These are phyloP conservation scores for Megamerina dolium DNA, from an alignment of 2,888 invertebrate genomes.

Conservation along the genomic window DNA sequence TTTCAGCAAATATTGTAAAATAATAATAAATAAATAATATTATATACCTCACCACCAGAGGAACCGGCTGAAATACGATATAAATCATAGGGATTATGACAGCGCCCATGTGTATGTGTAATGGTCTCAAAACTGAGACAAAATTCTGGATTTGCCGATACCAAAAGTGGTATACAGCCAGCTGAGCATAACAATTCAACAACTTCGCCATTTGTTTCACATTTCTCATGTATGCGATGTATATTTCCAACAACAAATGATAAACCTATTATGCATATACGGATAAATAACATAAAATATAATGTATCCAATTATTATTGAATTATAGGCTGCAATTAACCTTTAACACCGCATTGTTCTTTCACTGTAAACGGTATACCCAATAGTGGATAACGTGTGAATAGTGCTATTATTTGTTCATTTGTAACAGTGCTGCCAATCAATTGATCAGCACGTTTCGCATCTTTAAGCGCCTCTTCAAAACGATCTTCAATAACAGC, in stretches of 20 bases:
- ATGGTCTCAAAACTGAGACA: slow-evolving; percentile 84
- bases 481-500: slow-evolving; percentile 65
- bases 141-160: slow-evolving; percentile 82
- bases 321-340: too few species aligned
- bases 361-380: slow-evolving; percentile 80
- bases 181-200: slow-evolving; percentile 60
- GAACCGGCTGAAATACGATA: slow-evolving; percentile 76
- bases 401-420: slow-evolving; percentile 25
- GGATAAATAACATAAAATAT: too few species aligned
- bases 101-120: slow-evolving; percentile 71
- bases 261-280: too few species aligned
- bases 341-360: slow-evolving; percentile 68
- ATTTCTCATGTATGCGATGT: slow-evolving; percentile 51
- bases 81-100: slow-evolving; percentile 78
- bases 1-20: too few species aligned
- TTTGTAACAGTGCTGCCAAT: slow-evolving; percentile 27
- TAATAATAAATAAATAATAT: too few species aligned
- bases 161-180: slow-evolving; percentile 76
- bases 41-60: slow-evolving; percentile 89
- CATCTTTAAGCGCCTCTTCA: slow-evolving; percentile 59
- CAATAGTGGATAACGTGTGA: slow-evolving; percentile 59
- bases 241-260: slow-evolving; percentile 65
- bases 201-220: slow-evolving; percentile 62
- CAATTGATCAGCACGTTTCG: slow-evolving; percentile 54
- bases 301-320: too few species aligned